These are phyloP conservation scores for Acropora yongei DNA, from an alignment of 64 coral and sea anemone genomes.

Conservation along the genomic window DNA sequence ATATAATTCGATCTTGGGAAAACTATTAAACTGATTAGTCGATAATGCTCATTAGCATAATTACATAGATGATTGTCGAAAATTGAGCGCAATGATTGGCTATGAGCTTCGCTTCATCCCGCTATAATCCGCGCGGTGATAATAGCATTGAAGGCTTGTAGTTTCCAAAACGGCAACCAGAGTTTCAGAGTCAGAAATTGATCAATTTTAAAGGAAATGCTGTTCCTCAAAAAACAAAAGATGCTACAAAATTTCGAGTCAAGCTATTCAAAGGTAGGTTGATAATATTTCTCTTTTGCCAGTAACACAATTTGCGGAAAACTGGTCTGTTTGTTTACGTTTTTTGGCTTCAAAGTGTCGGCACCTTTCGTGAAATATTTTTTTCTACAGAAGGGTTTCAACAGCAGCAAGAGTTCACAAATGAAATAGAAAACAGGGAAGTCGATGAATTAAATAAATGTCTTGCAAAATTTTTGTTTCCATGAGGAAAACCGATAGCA, in stretches of 20 bases:
- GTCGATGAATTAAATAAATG: neutral
- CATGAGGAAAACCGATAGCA: neutral
- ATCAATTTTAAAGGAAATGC: neutral
- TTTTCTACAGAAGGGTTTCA: neutral
- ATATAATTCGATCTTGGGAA: neutral
- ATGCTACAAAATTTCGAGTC: neutral
- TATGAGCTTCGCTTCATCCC: neutral
- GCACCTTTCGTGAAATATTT: neutral
- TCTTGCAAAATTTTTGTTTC: neutral
- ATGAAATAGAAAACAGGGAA: neutral
- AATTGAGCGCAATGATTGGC: neutral
- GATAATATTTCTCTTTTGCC: neutral
- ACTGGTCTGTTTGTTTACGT: neutral
- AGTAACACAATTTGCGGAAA: too few relatives aligned
- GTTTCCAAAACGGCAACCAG: too few relatives aligned
- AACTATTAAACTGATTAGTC: neutral
- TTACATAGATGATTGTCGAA: neutral
- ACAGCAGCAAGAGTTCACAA: neutral
- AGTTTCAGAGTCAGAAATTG: too few relatives aligned
- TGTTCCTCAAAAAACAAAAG: neutral
- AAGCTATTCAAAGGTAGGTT: constrained; percentile 1
- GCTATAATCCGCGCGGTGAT: too few relatives aligned
- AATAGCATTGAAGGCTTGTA: too few relatives aligned
- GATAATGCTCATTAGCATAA: neutral
- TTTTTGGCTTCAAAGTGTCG: neutral